phyloP scores from a whole-genome alignment of 2,888 invertebrate species.

The Heliconius cydno region DNA sequence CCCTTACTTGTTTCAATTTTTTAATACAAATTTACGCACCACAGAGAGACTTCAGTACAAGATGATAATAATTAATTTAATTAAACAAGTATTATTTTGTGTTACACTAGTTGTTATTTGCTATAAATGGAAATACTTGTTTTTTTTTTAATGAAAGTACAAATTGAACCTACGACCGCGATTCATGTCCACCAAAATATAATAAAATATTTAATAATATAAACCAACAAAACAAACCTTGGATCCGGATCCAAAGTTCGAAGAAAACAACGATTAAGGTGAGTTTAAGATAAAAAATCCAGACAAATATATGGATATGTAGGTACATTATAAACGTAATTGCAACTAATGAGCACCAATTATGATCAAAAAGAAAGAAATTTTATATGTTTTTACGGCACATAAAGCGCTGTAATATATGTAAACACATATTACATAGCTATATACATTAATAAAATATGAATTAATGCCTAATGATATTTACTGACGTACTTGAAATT shows the following conservation, averaged over 20 bases:
- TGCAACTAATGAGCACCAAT: background rate
- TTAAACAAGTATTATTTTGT: background rate
- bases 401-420: background rate
- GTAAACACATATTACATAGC: background rate
- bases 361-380: background rate
- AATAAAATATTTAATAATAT: background rate
- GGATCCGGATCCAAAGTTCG: background rate
- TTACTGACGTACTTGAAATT: too few relatives aligned
- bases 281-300: background rate
- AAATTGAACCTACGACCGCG: too few relatives aligned
- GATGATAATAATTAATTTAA: background rate
- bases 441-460: too few relatives aligned
- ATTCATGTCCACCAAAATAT: too few relatives aligned
- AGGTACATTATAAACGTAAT: background rate
- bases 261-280: constrained; percentile 5
- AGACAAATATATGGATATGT: background rate
- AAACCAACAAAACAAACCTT: background rate
- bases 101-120: background rate
- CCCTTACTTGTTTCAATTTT: background rate
- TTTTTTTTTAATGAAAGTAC: too few relatives aligned
- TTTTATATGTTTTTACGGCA: background rate
- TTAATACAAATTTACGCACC: background rate
- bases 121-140: too few relatives aligned
- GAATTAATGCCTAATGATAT: too few relatives aligned
- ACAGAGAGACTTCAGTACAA: too few relatives aligned